A percentile compares a stretch with the other conserved stretches of the same genome.
Conservation (phyloP, 2,113 vertebrate species). For the Pelobates fuscus region DNA sequence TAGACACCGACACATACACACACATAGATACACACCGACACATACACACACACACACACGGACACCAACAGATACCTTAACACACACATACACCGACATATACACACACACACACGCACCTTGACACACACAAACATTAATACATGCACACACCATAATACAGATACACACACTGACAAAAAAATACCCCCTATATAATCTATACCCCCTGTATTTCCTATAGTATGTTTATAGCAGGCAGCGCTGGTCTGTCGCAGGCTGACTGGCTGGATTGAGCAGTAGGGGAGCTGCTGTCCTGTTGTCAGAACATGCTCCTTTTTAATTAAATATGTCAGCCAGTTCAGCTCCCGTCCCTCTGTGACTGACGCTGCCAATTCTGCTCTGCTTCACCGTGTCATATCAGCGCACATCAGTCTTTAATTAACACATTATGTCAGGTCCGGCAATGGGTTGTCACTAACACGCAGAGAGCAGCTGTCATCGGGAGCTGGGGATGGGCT, state of each 20-base stretch:
- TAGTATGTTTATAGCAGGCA: slow-evolving; percentile 6
- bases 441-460: slow-evolving; percentile 56
- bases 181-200: neutral
- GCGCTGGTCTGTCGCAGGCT: neutral
- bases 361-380: slow-evolving; percentile 56
- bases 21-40: too few relatives aligned
- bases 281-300: slow-evolving; percentile 5
- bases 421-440: slow-evolving; percentile 68
- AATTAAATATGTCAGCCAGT: slow-evolving; percentile 50
- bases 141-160: too few relatives aligned
- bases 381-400: slow-evolving; percentile 50
- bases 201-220: neutral
- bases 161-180: neutral
- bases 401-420: slow-evolving; percentile 59
- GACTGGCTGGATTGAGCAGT: slow-evolving; percentile 8
- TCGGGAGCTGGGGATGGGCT: slow-evolving; percentile 56
- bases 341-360: slow-evolving; percentile 34
- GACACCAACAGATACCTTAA: too few relatives aligned
- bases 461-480: slow-evolving; percentile 66
- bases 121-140: too few relatives aligned
- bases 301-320: slow-evolving; percentile 44
- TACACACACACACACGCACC: neutral
- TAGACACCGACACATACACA: too few relatives aligned
- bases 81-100: too few relatives aligned
- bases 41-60: too few relatives aligned